Base-by-base conservation (phyloP, 2,888 invertebrate species). In the Tetranychus piercei region DNA sequence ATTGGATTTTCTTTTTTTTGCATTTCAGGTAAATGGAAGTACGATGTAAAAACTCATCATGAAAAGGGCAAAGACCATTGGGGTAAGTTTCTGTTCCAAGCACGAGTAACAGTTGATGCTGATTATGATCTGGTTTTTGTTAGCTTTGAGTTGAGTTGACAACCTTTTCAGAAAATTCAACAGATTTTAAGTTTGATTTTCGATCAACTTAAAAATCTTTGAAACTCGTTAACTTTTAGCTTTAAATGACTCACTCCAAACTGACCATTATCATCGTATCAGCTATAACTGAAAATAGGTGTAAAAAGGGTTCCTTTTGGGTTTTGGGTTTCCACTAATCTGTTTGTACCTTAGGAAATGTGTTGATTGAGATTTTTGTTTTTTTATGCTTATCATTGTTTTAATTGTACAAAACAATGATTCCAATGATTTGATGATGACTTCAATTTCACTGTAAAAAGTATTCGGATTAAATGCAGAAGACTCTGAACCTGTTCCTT, bases 41-140 rank as follows among this genome's bases (percentile, higher is more conserved):
- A 69, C 34, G 69, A 69, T 69, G 69, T 69, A 8, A 69, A 69
- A 22, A 69, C 69, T 8, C 69, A 69, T 23, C 69, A 69, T 22
- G 55, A 55, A 55, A 55, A 55, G 55, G 55, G 55, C 9, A 55
- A 55, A 55, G 69, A 69, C 20, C 20, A 20, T 6, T 69, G 69
- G 69, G 69, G 69, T 69, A 34, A 69, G 69, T 69, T 15, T 15
- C 45, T 1, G 9, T 55, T 55, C 3, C 55, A 34, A 34, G 4
- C 34, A 34, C 34, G 34, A 34, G 34, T 34, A 4, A 34, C 34
- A 34, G 34, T 34, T 34, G 34, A 34, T 34, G 34, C 34, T 34
- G 34, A 34, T 34, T 5, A 34, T 34, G 34, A 34, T 34, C 34
- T 34, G 34, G 34, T 34, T 34, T 34, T n/a, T n/a, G n/a, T n/a